phyloP scores from a whole-genome alignment of 2,888 invertebrate genomes.

The Caenorhabditis auriculariae region DNA sequence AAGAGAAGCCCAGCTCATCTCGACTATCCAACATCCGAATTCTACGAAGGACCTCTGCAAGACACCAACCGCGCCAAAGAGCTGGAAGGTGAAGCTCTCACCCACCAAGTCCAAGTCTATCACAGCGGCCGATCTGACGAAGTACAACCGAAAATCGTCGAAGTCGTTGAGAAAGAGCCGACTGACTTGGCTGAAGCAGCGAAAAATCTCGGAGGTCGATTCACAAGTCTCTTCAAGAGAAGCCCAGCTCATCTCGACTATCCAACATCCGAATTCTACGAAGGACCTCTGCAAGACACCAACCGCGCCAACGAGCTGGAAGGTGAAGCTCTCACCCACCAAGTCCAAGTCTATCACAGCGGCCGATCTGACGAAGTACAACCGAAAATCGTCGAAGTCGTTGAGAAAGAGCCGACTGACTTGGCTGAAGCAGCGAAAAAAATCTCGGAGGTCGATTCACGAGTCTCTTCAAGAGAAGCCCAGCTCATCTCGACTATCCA shows the following conservation, averaged over 20 bases:
- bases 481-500: constrained; percentile 45
- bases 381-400: constrained; percentile 6
- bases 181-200: constrained; percentile 3
- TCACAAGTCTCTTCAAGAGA: constrained; percentile 40
- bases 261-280: constrained; percentile 23
- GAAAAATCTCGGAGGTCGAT: too few relatives aligned
- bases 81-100: constrained; percentile 22
- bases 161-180: constrained; percentile 7
- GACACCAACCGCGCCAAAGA: constrained; percentile 7
- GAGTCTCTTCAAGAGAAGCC: constrained; percentile 34
- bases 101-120: constrained; percentile 18
- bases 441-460: constrained; percentile 17
- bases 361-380: constrained; percentile 15
- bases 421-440: too few relatives aligned
- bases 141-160: constrained; percentile 4
- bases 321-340: constrained; percentile 25
- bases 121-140: constrained; percentile 23
- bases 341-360: constrained; percentile 34
- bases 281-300: constrained; percentile 16
- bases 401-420: constrained; percentile 13
- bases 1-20: constrained; percentile 13
- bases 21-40: constrained; percentile 12
- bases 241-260: constrained; percentile 32
- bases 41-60: constrained; percentile 11
- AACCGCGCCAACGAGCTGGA: constrained; percentile 24